phyloP scores from a whole-genome alignment of 2,797 vertebrate genomes.

The Sebastiscus albofasciatus region DNA sequence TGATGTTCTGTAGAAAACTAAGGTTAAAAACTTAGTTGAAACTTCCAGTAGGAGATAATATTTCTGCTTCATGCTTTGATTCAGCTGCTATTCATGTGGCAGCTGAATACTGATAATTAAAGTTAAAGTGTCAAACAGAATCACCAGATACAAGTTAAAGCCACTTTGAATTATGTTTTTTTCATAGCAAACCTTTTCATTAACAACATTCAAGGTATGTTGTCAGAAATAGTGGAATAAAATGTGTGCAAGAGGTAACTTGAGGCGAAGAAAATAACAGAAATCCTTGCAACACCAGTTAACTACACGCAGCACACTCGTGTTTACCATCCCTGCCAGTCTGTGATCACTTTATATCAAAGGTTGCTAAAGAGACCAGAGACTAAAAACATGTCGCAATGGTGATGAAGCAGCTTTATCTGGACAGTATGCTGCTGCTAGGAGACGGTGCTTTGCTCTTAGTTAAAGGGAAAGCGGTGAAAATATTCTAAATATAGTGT shows the following conservation, averaged over 20 bases:
- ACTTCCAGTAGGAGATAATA: background rate
- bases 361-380: conserved; percentile 44
- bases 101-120: conserved; percentile 18
- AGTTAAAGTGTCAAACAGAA: conserved; percentile 6
- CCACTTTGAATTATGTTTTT: conserved; percentile 2
- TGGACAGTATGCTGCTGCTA: conserved; percentile 21
- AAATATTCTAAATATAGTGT: background rate
- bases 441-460: conserved; percentile 5
- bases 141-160: conserved; percentile 2
- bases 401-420: conserved; percentile 13
- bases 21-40: conserved; percentile 1
- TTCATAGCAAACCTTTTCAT: conserved; percentile 8
- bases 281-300: conserved; percentile 8
- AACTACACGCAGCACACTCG: background rate
- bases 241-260: conserved; percentile 12
- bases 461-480: background rate
- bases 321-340: conserved; percentile 45
- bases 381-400: conserved; percentile 43
- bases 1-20: background rate
- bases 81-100: background rate
- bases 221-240: background rate
- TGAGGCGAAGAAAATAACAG: background rate
- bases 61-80: conserved; percentile 13
- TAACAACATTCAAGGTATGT: background rate
- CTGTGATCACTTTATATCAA: conserved; percentile 57